Evolutionary conservation across 1,140 invertebrate genomes (phyloP).

Genomic region (Harpegnathos saltator): DNA sequence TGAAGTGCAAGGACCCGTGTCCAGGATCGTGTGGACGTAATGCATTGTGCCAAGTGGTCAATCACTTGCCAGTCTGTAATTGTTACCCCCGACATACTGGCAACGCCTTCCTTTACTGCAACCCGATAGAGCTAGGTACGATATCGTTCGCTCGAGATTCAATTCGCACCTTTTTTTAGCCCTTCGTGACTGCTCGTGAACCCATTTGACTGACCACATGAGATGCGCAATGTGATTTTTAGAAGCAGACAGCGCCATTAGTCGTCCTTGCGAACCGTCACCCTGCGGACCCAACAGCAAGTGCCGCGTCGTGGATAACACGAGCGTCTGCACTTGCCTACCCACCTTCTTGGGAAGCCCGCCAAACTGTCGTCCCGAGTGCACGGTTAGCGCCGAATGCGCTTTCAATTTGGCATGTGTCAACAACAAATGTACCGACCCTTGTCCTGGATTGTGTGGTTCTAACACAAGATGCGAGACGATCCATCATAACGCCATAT

Average conservation of each 20-base stretch:
- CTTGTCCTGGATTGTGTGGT: conserved; percentile 86
- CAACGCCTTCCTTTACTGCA: conserved; percentile 59
- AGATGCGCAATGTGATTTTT: conserved; percentile 25
- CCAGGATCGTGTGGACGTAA: conserved; percentile 87
- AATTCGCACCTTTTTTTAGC: not conserved
- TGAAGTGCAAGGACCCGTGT: conserved; percentile 85
- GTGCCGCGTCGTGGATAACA: conserved; percentile 85
- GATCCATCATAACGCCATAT: conserved; percentile 87
- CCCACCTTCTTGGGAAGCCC: conserved; percentile 86
- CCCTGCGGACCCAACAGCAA: conserved; percentile 87
- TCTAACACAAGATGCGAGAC: conserved; percentile 85
- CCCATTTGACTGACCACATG: not conserved
- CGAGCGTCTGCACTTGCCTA: conserved; percentile 86
- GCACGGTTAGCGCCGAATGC: conserved; percentile 85
- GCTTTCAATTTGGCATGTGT: conserved; percentile 84
- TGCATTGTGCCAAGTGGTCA: conserved; percentile 89
- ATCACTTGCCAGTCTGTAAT: conserved; percentile 88
- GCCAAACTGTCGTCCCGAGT: conserved; percentile 86
- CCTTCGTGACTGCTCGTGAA: not conserved
- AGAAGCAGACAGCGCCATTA: conserved; percentile 80
- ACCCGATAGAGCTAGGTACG: conserved; percentile 56
- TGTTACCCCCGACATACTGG: conserved; percentile 85
- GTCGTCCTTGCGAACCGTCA: conserved; percentile 86
- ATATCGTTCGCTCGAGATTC: not conserved
- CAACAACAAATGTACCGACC: conserved; percentile 86